Evolutionary conservation across 2,888 invertebrate genomes (phyloP).

Genomic region (Escarpia spicata): DNA sequence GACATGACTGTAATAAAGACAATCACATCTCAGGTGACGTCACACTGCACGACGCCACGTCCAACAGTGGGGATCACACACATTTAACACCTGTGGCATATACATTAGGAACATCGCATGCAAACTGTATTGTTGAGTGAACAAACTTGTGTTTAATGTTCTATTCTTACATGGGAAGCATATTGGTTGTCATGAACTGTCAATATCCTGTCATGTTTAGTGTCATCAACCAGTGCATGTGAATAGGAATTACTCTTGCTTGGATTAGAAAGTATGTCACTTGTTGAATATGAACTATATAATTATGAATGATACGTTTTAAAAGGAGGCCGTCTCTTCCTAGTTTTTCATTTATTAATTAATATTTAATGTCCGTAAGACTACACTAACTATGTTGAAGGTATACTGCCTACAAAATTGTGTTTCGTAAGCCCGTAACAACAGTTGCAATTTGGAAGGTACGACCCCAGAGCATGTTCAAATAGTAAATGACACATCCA

Average conservation of each 20-base stretch:
- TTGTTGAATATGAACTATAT: not conserved
- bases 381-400: no score
- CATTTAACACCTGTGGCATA: not conserved
- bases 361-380: no score
- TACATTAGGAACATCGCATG: not conserved
- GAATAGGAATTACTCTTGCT: not conserved
- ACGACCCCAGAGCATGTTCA: no score
- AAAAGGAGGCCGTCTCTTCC: not conserved
- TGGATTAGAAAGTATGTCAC: not conserved
- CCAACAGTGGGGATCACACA: not conserved
- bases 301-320: not conserved
- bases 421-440: no score
- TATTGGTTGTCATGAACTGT: not conserved
- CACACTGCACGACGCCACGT: not conserved
- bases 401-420: no score
- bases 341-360: no score
- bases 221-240: not conserved
- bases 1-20: slow-evolving; percentile 75
- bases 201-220: not conserved
- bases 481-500: no score
- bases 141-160: not conserved
- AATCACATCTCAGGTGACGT: not conserved
- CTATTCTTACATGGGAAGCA: not conserved
- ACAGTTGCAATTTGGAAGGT: no score
- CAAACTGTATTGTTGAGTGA: not conserved